Conservation (phyloP, 1,140 invertebrate genomes). For the Trachymyrmex septentrionalis region DNA sequence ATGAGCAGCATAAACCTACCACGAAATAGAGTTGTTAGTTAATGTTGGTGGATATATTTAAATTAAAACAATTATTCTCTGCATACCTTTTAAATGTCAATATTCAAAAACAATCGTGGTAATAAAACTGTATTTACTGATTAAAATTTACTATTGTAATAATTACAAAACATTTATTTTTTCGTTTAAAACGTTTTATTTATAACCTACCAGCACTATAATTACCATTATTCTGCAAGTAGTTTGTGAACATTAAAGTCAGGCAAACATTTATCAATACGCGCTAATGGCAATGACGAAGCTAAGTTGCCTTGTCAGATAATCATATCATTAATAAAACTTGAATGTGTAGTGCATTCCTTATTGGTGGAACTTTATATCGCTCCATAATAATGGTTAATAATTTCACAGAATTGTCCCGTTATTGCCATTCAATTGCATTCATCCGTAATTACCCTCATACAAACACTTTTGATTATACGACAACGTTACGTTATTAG, state of each 20-base stretch:
- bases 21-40: not conserved
- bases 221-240: slow-evolving; percentile 1
- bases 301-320: slow-evolving; percentile 4
- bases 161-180: not conserved
- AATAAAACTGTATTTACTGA: not conserved
- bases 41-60: not conserved
- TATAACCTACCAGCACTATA: not conserved
- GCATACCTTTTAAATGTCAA: not conserved
- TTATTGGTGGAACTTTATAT: not conserved
- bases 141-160: not conserved
- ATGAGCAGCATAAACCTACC: not conserved
- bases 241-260: slow-evolving; percentile 32
- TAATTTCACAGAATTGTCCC: not conserved
- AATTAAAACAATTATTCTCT: not conserved
- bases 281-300: slow-evolving; percentile 13
- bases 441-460: slow-evolving; percentile 19
- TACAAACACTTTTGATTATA: not conserved
- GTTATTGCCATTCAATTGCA: slow-evolving; percentile 6
- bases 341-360: not conserved
- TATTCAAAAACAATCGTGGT: not conserved
- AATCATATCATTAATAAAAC: slow-evolving; percentile 28
- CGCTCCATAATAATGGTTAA: not conserved
- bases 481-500: not conserved
- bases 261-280: slow-evolving; percentile 11
- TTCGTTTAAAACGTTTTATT: not conserved